These are phyloP conservation scores for Auanema freiburgensis DNA, from an alignment of 2,888 invertebrate species.

Conservation along the genomic window DNA sequence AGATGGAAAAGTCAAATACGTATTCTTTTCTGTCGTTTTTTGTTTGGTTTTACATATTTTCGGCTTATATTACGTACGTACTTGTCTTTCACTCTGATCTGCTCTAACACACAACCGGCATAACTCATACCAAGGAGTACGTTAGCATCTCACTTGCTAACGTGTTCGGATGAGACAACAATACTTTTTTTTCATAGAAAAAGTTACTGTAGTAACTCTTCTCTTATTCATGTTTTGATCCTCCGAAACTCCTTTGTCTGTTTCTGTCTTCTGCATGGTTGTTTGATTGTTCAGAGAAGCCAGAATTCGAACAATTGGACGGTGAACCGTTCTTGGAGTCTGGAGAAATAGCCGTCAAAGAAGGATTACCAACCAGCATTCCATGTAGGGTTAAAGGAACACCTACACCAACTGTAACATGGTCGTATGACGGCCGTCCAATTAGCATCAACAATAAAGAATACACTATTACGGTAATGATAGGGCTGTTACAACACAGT, in stretches of 20 bases:
- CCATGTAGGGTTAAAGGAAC: conserved; percentile 61
- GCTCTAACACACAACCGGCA: too few relatives aligned
- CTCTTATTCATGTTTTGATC: conserved; percentile 18
- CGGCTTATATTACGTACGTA: too few relatives aligned
- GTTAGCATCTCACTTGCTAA: conserved; percentile 25
- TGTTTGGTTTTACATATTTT: too few relatives aligned
- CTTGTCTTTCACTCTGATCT: too few relatives aligned
- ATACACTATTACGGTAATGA: conserved; percentile 43
- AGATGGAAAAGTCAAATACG: too few relatives aligned
- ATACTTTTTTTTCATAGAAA: conserved; percentile 21
- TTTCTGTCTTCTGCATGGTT: conserved; percentile 30
- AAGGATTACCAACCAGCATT: conserved; percentile 43
- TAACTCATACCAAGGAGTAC: conserved; percentile 20
- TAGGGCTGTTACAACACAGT: not conserved
- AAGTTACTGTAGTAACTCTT: conserved; percentile 15
- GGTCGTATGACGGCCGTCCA: conserved; percentile 65
- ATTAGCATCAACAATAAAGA: conserved; percentile 46
- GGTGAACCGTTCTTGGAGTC: conserved; percentile 9
- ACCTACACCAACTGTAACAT: conserved; percentile 66
- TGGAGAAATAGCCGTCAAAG: conserved; percentile 29
- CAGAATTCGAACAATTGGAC: conserved; percentile 39
- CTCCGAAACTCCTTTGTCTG: conserved; percentile 21
- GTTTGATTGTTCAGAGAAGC: conserved; percentile 50
- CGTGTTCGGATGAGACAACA: conserved; percentile 5
- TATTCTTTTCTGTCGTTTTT: too few relatives aligned